A percentile compares a stretch with the other conserved stretches of the same genome.
phyloP scores from a whole-genome alignment of 2,888 invertebrate genomes.

The Nemurella pictetii region DNA sequence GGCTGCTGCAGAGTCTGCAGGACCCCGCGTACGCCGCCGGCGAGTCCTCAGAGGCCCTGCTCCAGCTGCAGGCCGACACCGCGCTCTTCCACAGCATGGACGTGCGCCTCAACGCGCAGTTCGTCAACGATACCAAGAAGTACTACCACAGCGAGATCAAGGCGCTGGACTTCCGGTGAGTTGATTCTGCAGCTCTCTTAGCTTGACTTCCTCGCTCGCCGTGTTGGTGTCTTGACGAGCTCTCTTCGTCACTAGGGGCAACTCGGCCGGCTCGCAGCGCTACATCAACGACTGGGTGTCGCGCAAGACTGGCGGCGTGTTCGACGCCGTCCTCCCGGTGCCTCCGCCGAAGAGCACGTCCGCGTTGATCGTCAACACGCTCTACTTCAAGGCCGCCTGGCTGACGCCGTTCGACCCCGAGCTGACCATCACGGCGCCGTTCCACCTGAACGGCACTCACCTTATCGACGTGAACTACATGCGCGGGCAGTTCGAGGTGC shows the following conservation, averaged over 20 bases:
- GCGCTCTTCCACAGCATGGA: constrained; percentile 48
- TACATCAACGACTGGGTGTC: constrained; percentile 50
- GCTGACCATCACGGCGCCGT: constrained; percentile 48
- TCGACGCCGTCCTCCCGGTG: constrained; percentile 48
- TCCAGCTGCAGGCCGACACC: constrained; percentile 48
- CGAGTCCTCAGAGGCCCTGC: constrained; percentile 36
- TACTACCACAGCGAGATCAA: constrained; percentile 48
- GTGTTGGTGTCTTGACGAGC: too few species aligned
- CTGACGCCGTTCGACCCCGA: constrained; percentile 52
- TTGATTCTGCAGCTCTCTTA: neutral
- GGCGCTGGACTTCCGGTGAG: constrained; percentile 47
- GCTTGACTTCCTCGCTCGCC: constrained; percentile 11
- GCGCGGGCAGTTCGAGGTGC: constrained; percentile 47
- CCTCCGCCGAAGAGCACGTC: constrained; percentile 49
- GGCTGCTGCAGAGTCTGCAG: constrained; percentile 47
- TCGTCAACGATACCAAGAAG: constrained; percentile 44
- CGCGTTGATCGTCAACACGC: constrained; percentile 53
- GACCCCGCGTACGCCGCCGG: constrained; percentile 41
- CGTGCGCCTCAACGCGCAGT: constrained; percentile 46
- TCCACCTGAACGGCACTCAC: constrained; percentile 45
- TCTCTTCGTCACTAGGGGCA: constrained; percentile 35
- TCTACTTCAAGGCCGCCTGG: constrained; percentile 56
- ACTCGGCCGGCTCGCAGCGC: constrained; percentile 42
- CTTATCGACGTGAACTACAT: constrained; percentile 48
- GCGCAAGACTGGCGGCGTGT: constrained; percentile 50